These are phyloP conservation scores for Keiferia lycopersicella DNA, from an alignment of 2,888 invertebrate species.

Conservation along the genomic window DNA sequence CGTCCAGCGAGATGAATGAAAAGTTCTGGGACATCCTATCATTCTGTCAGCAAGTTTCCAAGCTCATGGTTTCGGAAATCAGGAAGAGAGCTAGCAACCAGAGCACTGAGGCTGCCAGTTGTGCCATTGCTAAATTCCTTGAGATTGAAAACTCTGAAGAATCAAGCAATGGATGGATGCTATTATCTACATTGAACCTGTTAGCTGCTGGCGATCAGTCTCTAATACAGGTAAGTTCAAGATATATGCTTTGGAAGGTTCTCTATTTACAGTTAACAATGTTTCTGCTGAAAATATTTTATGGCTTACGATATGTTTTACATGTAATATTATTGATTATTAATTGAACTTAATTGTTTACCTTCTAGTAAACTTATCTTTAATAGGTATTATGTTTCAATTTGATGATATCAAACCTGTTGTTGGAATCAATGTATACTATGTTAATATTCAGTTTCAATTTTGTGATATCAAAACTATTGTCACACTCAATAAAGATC, in stretches of 20 bases:
- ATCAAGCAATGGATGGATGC: constrained; percentile 98
- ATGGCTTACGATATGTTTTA: too few relatives aligned
- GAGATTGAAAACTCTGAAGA: constrained; percentile 97
- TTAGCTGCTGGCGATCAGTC: constrained; percentile 95
- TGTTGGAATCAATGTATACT: constrained; percentile 1
- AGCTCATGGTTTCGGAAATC: constrained; percentile 98
- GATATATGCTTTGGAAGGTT: too few relatives aligned
- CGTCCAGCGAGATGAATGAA: constrained; percentile 97
- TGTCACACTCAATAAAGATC: constrained; percentile 9
- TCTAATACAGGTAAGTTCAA: constrained; percentile 87
- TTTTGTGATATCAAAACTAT: neutral
- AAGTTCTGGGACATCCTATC: constrained; percentile 98
- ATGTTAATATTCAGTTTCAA: too few relatives aligned
- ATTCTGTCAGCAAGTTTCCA: constrained; percentile 96
- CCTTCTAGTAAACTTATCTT: too few relatives aligned
- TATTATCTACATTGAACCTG: constrained; percentile 94
- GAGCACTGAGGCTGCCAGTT: constrained; percentile 96
- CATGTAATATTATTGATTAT: neutral
- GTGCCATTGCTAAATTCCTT: constrained; percentile 97
- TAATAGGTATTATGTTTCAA: too few relatives aligned
- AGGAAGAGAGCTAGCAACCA: constrained; percentile 97
- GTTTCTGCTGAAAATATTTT: too few relatives aligned
- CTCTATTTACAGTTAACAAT: too few relatives aligned
- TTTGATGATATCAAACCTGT: neutral
- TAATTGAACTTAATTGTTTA: too few relatives aligned